Evolutionary conservation across 2,113 vertebrate genomes (phyloP), one percentile per base, ranked within the genome.

Genomic region (Passer domesticus): DNA sequence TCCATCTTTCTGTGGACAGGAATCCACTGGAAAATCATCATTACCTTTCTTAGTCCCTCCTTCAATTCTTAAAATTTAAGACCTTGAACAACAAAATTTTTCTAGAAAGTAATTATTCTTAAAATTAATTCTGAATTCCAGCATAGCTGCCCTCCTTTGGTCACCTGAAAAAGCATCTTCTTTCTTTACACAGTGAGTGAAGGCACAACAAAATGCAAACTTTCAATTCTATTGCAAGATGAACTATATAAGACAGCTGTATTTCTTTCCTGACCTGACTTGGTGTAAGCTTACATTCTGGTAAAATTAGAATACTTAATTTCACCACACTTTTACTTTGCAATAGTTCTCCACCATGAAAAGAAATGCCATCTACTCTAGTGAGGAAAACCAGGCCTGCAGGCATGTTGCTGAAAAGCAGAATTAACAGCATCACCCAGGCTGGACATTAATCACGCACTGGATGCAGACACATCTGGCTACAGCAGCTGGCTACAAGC

Each of bases 71-170:
- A 90, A 76, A 82, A 87, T 6, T 39, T 18, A 6, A 4, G 1
- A 9, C 2, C 8, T 52, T 74, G 46, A 75, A 73, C 6, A 11
- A 64, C 31, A 50, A 8, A 37, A 37, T 37, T 11, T 67, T 92
- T 80, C 47, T 25, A 87, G 22, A 80, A 20, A 60, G 21, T 18
- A 90, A 74, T 68, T 53, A 43, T 33, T 85, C n/a, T 77, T 70
- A 62, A 87, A 90, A 86, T 35, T 1, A 83, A 70, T 84, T 89
- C 62, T 68, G 39, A 91, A 78, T 83, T 93, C 31, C 33, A 46
- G 20, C 23, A 37, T 0, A 52, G 39, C 15, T 72, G 20, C 11
- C 25, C 8, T 92, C 30, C 55, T 83, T 85, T 11, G 23, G 25
- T 37, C 50, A 83, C 23, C 43, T 81, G 59, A 89, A 85, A 92